Evolutionary conservation across 2,888 invertebrate species (phyloP).

Genomic region (Dione juno): DNA sequence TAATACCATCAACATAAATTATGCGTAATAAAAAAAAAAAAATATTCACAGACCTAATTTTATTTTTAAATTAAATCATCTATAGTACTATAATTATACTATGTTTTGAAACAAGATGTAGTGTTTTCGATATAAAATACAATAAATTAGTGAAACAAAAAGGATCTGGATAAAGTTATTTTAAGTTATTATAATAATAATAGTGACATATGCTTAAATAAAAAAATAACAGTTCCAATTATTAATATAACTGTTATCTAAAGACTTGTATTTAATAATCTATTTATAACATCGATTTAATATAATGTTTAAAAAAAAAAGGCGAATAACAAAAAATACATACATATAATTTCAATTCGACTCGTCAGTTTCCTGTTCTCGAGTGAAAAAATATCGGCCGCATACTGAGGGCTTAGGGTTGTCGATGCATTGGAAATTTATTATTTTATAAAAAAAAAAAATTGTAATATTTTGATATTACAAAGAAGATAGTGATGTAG

Average conservation of each 20-base stretch:
- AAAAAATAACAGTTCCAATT: no score
- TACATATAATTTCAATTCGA: constrained; percentile 50
- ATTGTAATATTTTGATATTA: no score
- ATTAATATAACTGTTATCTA: background rate
- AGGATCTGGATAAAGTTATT: no score
- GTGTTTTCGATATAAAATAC: no score
- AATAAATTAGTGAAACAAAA: no score
- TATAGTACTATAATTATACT: background rate
- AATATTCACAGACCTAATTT: background rate
- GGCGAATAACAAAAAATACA: constrained; percentile 41
- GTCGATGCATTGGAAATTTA: constrained; percentile 47
- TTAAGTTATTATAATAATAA: no score
- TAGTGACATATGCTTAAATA: no score
- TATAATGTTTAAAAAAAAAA: constrained; percentile 35
- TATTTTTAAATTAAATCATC: background rate
- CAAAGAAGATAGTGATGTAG: no score
- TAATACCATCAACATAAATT: constrained; percentile 12
- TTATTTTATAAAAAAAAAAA: background rate
- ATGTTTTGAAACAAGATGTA: no score
- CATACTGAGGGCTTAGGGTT: constrained; percentile 70
- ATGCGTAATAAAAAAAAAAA: background rate
- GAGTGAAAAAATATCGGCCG: constrained; percentile 80
- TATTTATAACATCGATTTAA: constrained; percentile 17
- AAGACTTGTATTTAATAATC: background rate
- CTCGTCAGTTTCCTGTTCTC: constrained; percentile 61